phyloP scores from a whole-genome alignment of 2,888 invertebrate species.

The Ochropleura plecta region DNA sequence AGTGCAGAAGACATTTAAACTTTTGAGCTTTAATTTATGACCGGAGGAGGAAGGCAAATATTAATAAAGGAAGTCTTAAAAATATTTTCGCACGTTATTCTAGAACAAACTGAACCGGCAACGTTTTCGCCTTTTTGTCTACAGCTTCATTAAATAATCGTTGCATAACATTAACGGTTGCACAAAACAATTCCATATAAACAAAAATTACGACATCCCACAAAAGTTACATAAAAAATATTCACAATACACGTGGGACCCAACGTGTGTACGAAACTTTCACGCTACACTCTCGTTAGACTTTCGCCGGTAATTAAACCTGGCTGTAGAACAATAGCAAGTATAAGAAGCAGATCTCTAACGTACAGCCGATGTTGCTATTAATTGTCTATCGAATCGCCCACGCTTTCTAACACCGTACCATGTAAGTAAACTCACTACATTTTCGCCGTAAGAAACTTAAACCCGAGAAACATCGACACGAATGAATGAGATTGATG shows the following conservation, averaged over 20 bases:
- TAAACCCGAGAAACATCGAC: constrained; percentile 51
- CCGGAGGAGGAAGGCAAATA: constrained; percentile 24
- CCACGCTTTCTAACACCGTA: constrained; percentile 87
- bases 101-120: constrained; percentile 47
- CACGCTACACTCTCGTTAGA: constrained; percentile 86
- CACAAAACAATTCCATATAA: constrained; percentile 72
- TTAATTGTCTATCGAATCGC: constrained; percentile 88
- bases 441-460: constrained; percentile 74
- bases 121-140: constrained; percentile 47
- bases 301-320: constrained; percentile 89
- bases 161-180: constrained; percentile 73
- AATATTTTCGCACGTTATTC: constrained; percentile 48
- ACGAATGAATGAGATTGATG: constrained; percentile 62
- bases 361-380: constrained; percentile 81
- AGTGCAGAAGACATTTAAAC: constrained; percentile 28
- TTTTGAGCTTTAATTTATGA: constrained; percentile 20
- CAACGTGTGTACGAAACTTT: constrained; percentile 81
- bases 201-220: constrained; percentile 77
- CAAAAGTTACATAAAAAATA: constrained; percentile 75
- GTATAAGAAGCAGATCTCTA: constrained; percentile 85
- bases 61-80: constrained; percentile 52
- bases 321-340: constrained; percentile 87
- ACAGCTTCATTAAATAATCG: constrained; percentile 62
- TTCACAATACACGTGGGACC: constrained; percentile 79
- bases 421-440: constrained; percentile 77